phyloP scores from a whole-genome alignment of 1,140 invertebrate genomes.

The Drosophila athabasca region DNA sequence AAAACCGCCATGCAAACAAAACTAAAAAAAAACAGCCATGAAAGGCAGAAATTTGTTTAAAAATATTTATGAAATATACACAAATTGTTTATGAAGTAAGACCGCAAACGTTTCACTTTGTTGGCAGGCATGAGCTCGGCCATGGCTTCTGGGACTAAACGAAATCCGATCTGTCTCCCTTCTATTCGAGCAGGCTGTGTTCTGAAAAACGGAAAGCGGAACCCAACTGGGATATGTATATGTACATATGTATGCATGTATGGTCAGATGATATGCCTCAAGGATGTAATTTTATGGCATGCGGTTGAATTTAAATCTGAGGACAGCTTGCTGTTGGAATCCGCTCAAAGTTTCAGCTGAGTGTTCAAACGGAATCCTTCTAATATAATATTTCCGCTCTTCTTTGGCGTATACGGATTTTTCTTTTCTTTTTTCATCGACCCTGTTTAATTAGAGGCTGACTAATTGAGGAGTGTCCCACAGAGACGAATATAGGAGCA shows the following conservation, averaged over 20 bases:
- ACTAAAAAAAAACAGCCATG: conserved; percentile 18
- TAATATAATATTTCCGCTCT: conserved; percentile 8
- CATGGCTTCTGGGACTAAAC: conserved; percentile 1
- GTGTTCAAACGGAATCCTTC: neutral
- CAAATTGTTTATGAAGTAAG: conserved; percentile 75
- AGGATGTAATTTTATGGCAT: conserved; percentile 17
- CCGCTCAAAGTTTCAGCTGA: neutral
- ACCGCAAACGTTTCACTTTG: conserved; percentile 67
- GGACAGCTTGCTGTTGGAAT: neutral
- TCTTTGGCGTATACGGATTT: neutral
- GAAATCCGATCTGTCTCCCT: conserved; percentile 40
- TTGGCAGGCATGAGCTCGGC: conserved; percentile 31
- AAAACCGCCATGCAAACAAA: conserved; percentile 55
- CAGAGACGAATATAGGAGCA: neutral
- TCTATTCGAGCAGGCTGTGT: no score
- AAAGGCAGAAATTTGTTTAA: conserved; percentile 48
- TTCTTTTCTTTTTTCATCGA: conserved; percentile 24
- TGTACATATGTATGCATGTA: neutral
- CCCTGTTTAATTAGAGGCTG: conserved; percentile 62
- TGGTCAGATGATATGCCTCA: neutral
- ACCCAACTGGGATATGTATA: conserved; percentile 10
- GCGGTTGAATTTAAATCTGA: conserved; percentile 6
- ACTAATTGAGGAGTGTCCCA: conserved; percentile 62
- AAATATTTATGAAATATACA: conserved; percentile 68
- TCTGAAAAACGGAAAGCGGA: neutral